These are phyloP conservation scores for Batillaria attramentaria DNA, from an alignment of 1,140 invertebrate species.

Conservation along the genomic window DNA sequence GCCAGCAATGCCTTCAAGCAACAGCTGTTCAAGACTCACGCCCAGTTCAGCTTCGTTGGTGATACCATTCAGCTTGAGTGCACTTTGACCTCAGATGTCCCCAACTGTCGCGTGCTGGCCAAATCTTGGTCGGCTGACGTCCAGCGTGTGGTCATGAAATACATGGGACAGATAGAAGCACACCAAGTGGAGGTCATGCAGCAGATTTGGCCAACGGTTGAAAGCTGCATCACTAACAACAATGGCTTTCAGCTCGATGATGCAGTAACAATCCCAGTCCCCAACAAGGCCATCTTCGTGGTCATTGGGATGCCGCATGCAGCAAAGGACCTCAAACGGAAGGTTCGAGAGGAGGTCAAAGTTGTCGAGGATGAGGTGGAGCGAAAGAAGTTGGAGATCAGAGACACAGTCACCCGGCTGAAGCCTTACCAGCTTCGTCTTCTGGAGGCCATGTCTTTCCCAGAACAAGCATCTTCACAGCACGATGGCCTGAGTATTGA, in stretches of 20 bases:
- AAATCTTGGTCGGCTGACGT: constrained; percentile 39
- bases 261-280: constrained; percentile 32
- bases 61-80: constrained; percentile 24
- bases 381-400: too few relatives aligned
- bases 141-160: background rate
- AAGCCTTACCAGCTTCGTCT: too few relatives aligned
- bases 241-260: constrained; percentile 29
- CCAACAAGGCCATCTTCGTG: constrained; percentile 20
- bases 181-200: constrained; percentile 33
- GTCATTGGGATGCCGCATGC: constrained; percentile 46
- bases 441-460: too few relatives aligned
- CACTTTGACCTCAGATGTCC: constrained; percentile 31
- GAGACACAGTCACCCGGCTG: too few relatives aligned
- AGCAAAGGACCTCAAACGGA: too few relatives aligned
- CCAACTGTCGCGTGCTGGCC: constrained; percentile 34
- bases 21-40: background rate
- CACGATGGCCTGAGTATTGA: too few relatives aligned
- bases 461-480: too few relatives aligned
- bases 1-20: background rate
- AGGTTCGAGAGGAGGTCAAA: too few relatives aligned
- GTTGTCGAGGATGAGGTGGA: too few relatives aligned
- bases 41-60: background rate
- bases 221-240: constrained; percentile 30
- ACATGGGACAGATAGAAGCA: constrained; percentile 10
- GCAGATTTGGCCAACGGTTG: constrained; percentile 41